Percentiles rank a stretch among this genome's conserved stretches.
Conservation (phyloP, 1,140 invertebrate species). For the Procambarus virginalis region DNA sequence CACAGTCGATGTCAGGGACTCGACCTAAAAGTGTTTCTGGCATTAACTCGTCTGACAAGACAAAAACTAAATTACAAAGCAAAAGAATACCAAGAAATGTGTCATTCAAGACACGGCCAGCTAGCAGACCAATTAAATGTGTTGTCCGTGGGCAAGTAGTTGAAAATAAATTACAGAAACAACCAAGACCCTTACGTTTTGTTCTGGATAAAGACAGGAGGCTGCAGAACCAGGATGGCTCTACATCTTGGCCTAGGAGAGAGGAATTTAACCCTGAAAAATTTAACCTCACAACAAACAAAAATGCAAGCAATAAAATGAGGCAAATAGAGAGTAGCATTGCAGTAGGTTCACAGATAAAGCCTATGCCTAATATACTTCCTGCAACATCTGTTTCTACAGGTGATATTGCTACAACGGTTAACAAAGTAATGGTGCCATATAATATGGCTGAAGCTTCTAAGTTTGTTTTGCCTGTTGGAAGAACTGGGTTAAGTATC, state of each 20-base stretch:
- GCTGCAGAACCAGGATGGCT: not conserved
- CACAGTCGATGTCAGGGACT: not conserved
- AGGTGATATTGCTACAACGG: not conserved
- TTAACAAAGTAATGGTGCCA: not conserved
- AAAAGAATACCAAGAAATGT: not conserved
- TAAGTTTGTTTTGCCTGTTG: slow-evolving; percentile 33
- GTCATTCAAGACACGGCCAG: slow-evolving; percentile 5
- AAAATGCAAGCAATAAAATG: not conserved
- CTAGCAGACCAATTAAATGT: not conserved
- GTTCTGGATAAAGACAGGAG: not conserved
- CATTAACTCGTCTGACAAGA: not conserved
- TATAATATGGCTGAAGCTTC: not conserved
- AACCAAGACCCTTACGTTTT: not conserved
- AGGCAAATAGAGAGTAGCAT: not conserved
- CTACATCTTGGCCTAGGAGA: not conserved
- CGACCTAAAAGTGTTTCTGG: not conserved
- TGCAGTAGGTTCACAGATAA: not conserved
- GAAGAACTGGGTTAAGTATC: slow-evolving; percentile 28
- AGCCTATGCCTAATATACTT: not conserved
- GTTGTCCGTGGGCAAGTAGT: not conserved
- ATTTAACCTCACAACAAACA: not conserved
- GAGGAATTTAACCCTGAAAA: slow-evolving; percentile 10
- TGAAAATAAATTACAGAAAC: not conserved
- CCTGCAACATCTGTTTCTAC: not conserved
- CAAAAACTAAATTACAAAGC: not conserved